A percentile compares a stretch with the other conserved stretches of the same genome.
These are phyloP conservation scores for Trochalopteron elliotii DNA, from an alignment of 2,113 vertebrate genomes.

Conservation along the genomic window DNA sequence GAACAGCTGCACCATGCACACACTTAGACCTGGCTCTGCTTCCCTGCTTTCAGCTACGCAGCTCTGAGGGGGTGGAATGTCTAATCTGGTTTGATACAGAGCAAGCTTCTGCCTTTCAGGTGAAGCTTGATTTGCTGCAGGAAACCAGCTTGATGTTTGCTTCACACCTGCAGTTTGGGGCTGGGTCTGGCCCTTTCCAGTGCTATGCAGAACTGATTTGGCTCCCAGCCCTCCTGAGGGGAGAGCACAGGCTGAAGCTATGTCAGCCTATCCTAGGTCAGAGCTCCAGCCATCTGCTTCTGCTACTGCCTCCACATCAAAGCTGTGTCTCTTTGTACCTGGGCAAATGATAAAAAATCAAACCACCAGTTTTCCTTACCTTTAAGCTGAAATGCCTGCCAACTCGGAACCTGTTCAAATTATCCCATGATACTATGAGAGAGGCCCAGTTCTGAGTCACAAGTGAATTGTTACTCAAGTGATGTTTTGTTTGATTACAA, in stretches of 20 bases:
- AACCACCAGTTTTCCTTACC: background rate
- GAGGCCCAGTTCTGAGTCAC: background rate
- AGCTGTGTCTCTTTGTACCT: background rate
- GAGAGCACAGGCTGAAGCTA: background rate
- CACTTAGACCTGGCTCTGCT: background rate
- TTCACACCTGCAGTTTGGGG: background rate
- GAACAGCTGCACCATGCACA: background rate
- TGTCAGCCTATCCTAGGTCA: background rate
- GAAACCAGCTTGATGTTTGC: background rate
- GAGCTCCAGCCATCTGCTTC: background rate
- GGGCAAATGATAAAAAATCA: background rate
- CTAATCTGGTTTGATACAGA: background rate
- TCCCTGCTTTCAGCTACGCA: background rate
- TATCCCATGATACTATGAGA: no score
- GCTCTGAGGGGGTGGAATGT: background rate
- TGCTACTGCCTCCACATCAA: background rate
- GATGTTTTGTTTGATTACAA: background rate
- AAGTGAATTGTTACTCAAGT: background rate
- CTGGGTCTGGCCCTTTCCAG: background rate
- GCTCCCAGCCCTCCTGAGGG: no score
- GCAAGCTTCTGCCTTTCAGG: background rate
- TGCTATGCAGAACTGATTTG: rapidly evolving
- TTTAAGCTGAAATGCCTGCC: background rate
- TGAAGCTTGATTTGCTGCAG: background rate
- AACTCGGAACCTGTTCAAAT: background rate